Evolutionary conservation across 2,797 vertebrate genomes (phyloP), one percentile per base, ranked within the genome.

Genomic region (Vultur gryphus): DNA sequence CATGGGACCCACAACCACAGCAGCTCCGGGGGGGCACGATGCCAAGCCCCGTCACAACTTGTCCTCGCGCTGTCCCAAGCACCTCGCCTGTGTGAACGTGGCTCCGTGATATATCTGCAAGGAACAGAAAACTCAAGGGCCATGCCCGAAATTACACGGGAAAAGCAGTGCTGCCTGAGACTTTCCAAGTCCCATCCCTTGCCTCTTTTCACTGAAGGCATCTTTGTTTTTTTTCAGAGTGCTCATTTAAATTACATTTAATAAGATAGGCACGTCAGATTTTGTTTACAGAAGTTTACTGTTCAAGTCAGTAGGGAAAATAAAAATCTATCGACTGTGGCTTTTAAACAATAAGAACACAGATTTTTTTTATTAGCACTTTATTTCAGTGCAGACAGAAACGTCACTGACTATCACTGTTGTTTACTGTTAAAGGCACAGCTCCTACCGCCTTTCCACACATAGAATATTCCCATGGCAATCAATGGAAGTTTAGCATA

Each of bases 251-350:
- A 92, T 95, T 81, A 75, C 59, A 76, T 90, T 95, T 94, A 97
- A 97, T 94, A 96, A 93, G 87, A 90, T 93, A 94, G 84, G 62
- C 95, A 95, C 3, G 41, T 96, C 87, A 94, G 95, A 87, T 93
- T 97, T 97, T 97, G 95, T 97, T 97, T 97, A 97, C 93, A 78
- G 90, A 95, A 97, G 94, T 97, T 97, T 97, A 97, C 94, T 93
- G 78, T 88, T 96, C 90, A 86, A 96, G 87, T 93, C 97, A 97
- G 96, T 33, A 67, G 96, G 97, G 97, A 95, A 97, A 97, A 97
- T 96, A 96, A 96, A 97, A 97, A 97, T 94, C 95, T 96, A 97
- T 95, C 15, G 90, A 95, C 93, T 96, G 89, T 94, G 93, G 85
- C 90, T 97, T 96, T 96, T 95, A 96, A 97, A 97, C 91, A 97